Evolutionary conservation across 1,140 invertebrate genomes (phyloP), one percentile per base, ranked within the genome.

Genomic region (Acromyrmex echinatior): DNA sequence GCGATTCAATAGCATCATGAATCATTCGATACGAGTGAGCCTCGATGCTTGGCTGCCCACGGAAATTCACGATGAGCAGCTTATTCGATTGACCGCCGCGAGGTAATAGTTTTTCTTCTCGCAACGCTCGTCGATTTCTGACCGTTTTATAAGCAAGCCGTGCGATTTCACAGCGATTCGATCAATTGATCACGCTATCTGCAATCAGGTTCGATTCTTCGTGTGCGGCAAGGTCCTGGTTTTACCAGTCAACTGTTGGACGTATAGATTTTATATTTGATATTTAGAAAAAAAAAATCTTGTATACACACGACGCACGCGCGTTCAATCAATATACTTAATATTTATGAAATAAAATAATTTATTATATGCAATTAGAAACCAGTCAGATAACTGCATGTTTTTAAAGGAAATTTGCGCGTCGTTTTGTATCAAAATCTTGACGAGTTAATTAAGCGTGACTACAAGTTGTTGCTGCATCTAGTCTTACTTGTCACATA

Each of bases 101-200:
- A 70, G 79, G 68, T 45, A 82, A 82, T 73, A 62, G 53, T 82
- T 82, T 82, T 73, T 74, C 56, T 74, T 74, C 35, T 39, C 56
- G 14, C 25, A 60, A 60, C 25, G 28, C 80, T 49, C 68, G 39
- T 39, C 68, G 79, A 25, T 82, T 73, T 31, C 53, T 65, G 68
- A 39, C 10, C 53, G 35, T 31, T 82, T 82, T 60, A 82, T 53
- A 21, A 82, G 78, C 78, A 51, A 45, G 79, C 35, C 35, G 68
- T 39, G 80, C 35, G 68, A 82, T 82, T 82, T 82, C 80, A 82
- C 80, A 62, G 70, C 56, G 71, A 84, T 84, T 84, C 80, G 70
- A 84, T 84, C 68, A 70, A 84, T 84, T 84, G 80, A 76, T 84
- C 80, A 84, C 70, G 80, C 79, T 45, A 63, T 18, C 39, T 4